Base-by-base conservation (phyloP, 2,113 vertebrate species). In the Percina caprodes region DNA sequence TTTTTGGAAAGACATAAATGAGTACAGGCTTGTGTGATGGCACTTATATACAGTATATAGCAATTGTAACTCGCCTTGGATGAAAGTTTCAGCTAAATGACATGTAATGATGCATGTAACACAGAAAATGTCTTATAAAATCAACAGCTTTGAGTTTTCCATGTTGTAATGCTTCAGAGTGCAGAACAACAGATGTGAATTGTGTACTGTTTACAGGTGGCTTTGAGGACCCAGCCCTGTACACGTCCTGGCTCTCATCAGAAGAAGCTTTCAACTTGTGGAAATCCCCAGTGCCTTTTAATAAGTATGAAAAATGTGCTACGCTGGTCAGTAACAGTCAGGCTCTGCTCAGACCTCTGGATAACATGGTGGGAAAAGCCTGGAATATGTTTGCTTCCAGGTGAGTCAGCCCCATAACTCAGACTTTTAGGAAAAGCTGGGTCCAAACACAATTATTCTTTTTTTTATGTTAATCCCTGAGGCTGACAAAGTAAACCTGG, bases 361-460 rank as follows among this genome's bases (percentile, higher is more conserved):
- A 99, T 72, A 83, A n/a, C 39, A 94, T 97, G n/a, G 96, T 99
- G 83, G 95, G 95, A 62, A 99, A 97, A 91, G 98, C 98, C 1
- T 99, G 98, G 98, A 98, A 97, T 77, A 99, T 99, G 98, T 99
- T 99, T 92, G 97, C 97, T 26, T 98, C 97, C 65, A 97, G 96
- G 98, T 99, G 94, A 96, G 97, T 94, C 51, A 46, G 4, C 16
- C 12, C 1, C 1, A 9, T 13, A n/a, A 21, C 6, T 56, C 30
- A 39, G 8, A 59, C 15, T 67, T 33, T 78, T 11, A 15, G 2
- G 7, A 71, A 39, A 51, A 30, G 1, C 0, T 24, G 24, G 3
- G 13, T 62, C 30, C 6, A 45, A 59, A 56, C 26, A 21, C 35
- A 63, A 15, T n/a, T 42, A n/a, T n/a, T n/a, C n/a, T 19, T 0